Conservation (phyloP, 2,797 vertebrate species). For the Lateolabrax maculatus region DNA sequence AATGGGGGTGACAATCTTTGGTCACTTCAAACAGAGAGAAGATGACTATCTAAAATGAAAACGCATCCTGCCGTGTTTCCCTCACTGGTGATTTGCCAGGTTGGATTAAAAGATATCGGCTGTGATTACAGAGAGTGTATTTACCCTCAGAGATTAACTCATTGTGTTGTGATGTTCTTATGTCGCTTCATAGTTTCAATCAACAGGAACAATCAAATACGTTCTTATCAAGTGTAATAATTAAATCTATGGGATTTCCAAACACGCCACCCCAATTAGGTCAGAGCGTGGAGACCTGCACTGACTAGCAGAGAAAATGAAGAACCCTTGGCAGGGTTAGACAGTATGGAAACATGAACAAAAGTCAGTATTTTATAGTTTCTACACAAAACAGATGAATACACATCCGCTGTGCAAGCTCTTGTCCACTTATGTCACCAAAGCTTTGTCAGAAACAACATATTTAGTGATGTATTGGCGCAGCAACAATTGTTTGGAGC, state of each 20-base stretch:
- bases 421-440: not conserved
- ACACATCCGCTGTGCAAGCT: not conserved
- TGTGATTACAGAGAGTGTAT: slow-evolving; percentile 17
- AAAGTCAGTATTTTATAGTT: not conserved
- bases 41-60: slow-evolving; percentile 68
- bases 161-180: slow-evolving; percentile 11
- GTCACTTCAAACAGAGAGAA: slow-evolving; percentile 46
- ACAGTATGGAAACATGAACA: not conserved
- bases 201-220: slow-evolving; percentile 6
- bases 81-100: slow-evolving; percentile 6
- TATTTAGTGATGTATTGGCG: not conserved
- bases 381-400: not conserved
- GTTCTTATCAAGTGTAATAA: slow-evolving; percentile 5
- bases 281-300: not conserved
- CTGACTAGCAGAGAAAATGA: not conserved
- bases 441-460: not conserved
- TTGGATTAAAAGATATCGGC: slow-evolving; percentile 33
- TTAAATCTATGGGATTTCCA: not conserved
- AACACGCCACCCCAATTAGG: not conserved
- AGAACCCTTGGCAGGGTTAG: too few relatives aligned
- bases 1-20: slow-evolving; percentile 52
- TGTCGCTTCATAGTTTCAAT: not conserved
- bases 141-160: slow-evolving; percentile 34
- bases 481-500: not conserved
- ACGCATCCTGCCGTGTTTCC: slow-evolving; percentile 8